Base-by-base conservation (phyloP, 2,113 vertebrate species). In the Phaetusa simplex region DNA sequence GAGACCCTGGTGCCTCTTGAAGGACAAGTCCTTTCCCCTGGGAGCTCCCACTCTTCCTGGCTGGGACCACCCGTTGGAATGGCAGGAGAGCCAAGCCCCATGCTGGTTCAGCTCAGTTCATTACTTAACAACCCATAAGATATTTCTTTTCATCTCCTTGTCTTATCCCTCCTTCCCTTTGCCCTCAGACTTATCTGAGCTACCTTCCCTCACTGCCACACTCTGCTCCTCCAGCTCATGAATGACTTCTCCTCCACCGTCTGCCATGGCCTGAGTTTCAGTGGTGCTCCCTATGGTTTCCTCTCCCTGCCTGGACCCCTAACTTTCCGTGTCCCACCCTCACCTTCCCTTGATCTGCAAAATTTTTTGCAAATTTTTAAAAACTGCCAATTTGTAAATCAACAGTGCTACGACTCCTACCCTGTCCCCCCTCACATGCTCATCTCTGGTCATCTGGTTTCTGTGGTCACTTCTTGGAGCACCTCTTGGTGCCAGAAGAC, bases 231-330 rank as follows among this genome's bases (percentile, higher is more conserved):
- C 16, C 64, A 52, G 43, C 56, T 71, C 65, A 12, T 8, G 36
- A 32, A 34, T 47, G 10, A 0, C 18, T 56, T 49, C 62, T 77
- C 10, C 66, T 13, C 50, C 1, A 0, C 38, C 2, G 1, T 50
- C 30, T 69, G 47, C 40, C 29, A 9, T 30, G 18, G 29, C 4
- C 0, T 32, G 45, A 61, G 13, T 19, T 45, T 65, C 38, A 8
- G 24, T 53, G 29, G 34, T 77, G 36, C 38, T 82, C 50, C 49
- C 56, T 38, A 12, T 8, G 29, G 27, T 45, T 47, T 59, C 56
- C 12, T 67, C 64, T 9, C 34, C 52, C 6, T 20, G 50, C 52
- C 6, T 20, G 50, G 76, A 82, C 7, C 27, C 32, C 76, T 64
- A 40, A 5, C 4, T 18, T 3, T 2, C 4, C 18, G 18, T 27